Conservation (phyloP, 2,797 vertebrate genomes). For the Sebastes diploproa region DNA sequence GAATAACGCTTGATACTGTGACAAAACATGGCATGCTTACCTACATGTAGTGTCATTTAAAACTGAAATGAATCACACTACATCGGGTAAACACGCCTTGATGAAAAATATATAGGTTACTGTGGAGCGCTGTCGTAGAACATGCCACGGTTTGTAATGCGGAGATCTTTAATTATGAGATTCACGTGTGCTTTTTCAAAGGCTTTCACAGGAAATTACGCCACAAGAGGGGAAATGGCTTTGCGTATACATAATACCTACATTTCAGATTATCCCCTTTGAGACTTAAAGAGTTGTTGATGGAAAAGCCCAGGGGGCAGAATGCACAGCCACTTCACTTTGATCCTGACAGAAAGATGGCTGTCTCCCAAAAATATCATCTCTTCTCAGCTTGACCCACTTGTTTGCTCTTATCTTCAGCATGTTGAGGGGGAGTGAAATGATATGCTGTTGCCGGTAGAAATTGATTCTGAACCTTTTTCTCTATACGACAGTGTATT, state of each 20-base stretch:
- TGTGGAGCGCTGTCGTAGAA: not conserved
- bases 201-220: conserved; percentile 35
- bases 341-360: conserved; percentile 72
- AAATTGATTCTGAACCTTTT: conserved; percentile 48
- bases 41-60: not conserved
- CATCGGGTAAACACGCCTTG: conserved; percentile 13
- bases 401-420: conserved; percentile 73
- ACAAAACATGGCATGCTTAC: conserved; percentile 2
- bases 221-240: conserved; percentile 26
- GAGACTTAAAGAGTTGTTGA: conserved; percentile 67
- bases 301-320: conserved; percentile 55
- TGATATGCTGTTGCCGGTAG: conserved; percentile 45
- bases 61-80: conserved; percentile 4
- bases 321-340: conserved; percentile 60
- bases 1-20: not conserved
- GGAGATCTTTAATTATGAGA: conserved; percentile 29
- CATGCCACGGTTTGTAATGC: not conserved
- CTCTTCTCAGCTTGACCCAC: conserved; percentile 71
- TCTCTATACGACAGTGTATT: conserved; percentile 40
- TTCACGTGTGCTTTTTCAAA: conserved; percentile 28
- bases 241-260: conserved; percentile 18
- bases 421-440: conserved; percentile 67
- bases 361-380: conserved; percentile 67
- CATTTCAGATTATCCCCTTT: conserved; percentile 55
- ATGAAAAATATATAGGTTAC: conserved; percentile 36